Conservation (phyloP, 2,113 vertebrate species). For the Gila orcuttii region DNA sequence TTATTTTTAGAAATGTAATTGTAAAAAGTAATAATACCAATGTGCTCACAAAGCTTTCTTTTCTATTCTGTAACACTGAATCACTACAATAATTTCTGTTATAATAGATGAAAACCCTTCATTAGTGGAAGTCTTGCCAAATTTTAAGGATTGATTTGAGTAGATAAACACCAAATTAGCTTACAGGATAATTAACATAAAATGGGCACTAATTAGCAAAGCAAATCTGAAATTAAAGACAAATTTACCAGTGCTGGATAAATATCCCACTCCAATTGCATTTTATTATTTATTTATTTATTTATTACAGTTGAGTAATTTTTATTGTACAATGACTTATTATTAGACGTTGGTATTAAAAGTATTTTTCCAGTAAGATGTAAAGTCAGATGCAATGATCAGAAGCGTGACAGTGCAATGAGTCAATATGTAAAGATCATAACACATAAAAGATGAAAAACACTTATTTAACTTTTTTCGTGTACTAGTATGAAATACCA, state of each 20-base stretch:
- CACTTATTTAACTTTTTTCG: neutral
- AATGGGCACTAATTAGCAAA: neutral
- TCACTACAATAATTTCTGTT: neutral
- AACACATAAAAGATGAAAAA: neutral
- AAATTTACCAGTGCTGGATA: neutral
- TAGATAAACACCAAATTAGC: neutral
- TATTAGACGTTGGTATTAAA: too few species aligned
- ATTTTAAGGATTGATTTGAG: neutral
- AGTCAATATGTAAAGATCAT: neutral
- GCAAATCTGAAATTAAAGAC: neutral
- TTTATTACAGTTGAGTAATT: neutral
- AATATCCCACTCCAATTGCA: neutral
- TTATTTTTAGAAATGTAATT: neutral
- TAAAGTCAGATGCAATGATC: neutral
- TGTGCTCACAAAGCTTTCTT: neutral
- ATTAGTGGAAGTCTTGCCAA: neutral
- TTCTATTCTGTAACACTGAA: neutral
- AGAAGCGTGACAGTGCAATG: neutral
- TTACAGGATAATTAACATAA: neutral
- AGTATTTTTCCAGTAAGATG: neutral
- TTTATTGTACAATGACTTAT: neutral
- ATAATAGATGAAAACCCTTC: neutral
- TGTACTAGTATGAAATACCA: neutral
- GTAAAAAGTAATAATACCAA: neutral
- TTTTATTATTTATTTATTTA: neutral